Conservation (phyloP, 2,797 vertebrate genomes). For the Capromys pilorides region DNA sequence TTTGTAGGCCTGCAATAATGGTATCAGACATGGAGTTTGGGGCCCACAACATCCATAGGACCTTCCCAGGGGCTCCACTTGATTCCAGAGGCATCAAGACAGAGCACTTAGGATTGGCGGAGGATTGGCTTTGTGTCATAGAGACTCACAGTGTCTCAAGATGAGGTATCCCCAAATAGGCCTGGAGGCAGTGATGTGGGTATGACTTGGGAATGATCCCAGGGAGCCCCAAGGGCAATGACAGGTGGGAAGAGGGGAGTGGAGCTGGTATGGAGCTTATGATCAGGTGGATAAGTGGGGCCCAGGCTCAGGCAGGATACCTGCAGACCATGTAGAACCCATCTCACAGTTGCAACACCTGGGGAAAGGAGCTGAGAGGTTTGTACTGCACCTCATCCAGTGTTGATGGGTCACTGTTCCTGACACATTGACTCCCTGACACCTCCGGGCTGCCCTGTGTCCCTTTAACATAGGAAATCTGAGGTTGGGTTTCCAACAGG, state of each 20-base stretch:
- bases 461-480: too few species aligned
- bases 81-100: not conserved
- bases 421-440: too few species aligned
- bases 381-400: not conserved
- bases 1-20: constrained; percentile 73
- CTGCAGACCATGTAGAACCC: rapidly evolving
- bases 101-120: not conserved
- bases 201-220: not conserved
- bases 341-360: not conserved
- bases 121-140: rapidly evolving
- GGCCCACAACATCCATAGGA: not conserved
- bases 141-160: not conserved
- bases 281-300: not conserved
- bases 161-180: not conserved
- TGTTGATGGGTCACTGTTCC: not conserved
- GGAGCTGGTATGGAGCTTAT: not conserved
- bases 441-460: not conserved
- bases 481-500: too few species aligned
- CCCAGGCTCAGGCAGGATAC: not conserved
- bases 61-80: not conserved
- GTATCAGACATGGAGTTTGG: rapidly evolving
- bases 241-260: not conserved
- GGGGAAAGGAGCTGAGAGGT: not conserved
- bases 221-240: not conserved
- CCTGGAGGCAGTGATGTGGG: not conserved